Conservation (phyloP, 2,888 invertebrate genomes). For the Meteorus colon region DNA sequence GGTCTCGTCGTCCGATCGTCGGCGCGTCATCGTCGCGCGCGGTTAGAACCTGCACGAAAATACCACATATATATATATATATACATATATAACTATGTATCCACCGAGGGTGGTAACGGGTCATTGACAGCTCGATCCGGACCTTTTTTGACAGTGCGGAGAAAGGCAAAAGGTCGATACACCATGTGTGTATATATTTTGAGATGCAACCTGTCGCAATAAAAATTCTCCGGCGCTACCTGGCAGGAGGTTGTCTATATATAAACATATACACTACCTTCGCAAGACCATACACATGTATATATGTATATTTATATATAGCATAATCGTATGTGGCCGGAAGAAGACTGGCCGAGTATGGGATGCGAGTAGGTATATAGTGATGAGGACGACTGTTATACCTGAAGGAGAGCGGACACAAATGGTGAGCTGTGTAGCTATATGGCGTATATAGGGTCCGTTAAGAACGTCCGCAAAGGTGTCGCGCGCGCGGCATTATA, state of each 20-base stretch:
- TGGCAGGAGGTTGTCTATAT: constrained; percentile 41
- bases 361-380: constrained; percentile 8
- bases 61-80: not conserved
- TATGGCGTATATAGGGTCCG: constrained; percentile 38
- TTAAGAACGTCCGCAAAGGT: constrained; percentile 48
- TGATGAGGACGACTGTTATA: constrained; percentile 31
- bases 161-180: constrained; percentile 53
- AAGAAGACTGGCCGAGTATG: constrained; percentile 18
- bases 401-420: constrained; percentile 29
- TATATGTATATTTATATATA: not conserved
- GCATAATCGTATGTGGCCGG: constrained; percentile 14
- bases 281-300: not conserved
- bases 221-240: constrained; percentile 57
- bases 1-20: constrained; percentile 1
- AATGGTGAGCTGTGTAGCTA: not conserved
- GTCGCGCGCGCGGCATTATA: constrained; percentile 44
- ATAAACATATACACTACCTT: constrained; percentile 27
- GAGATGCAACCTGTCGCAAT: constrained; percentile 66
- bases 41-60: not conserved
- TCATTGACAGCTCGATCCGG: constrained; percentile 45
- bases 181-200: constrained; percentile 48
- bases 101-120: constrained; percentile 39
- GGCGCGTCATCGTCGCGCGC: constrained; percentile 4
- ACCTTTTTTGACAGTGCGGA: constrained; percentile 50
- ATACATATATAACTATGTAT: not conserved